A percentile compares a stretch with the other conserved stretches of the same genome.
Conservation (phyloP, 2,113 vertebrate genomes). For the Variabilichromis moorii region DNA sequence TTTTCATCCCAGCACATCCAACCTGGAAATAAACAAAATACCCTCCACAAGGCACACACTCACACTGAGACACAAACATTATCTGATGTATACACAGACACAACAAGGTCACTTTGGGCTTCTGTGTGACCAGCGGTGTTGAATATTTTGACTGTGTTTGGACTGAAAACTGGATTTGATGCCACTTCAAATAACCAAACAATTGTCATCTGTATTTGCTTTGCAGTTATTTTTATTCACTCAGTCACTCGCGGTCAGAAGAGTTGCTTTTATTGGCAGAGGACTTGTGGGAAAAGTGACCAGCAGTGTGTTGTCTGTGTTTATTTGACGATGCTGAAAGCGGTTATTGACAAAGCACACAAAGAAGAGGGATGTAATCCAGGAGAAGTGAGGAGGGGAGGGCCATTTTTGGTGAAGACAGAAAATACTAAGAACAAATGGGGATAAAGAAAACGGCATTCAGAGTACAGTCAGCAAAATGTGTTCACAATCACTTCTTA, state of each 20-base stretch:
- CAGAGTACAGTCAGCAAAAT: neutral
- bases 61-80: neutral
- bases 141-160: slow-evolving; percentile 48
- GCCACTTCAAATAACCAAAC: slow-evolving; percentile 50
- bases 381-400: neutral
- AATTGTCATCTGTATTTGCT: slow-evolving; percentile 3
- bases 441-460: neutral
- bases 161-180: slow-evolving; percentile 4
- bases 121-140: slow-evolving; percentile 44
- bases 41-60: neutral
- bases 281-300: neutral
- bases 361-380: neutral
- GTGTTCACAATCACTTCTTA: neutral
- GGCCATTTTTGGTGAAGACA: neutral
- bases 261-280: slow-evolving; percentile 10
- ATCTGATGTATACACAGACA: neutral
- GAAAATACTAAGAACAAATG: neutral
- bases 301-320: neutral
- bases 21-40: neutral
- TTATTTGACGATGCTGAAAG: neutral
- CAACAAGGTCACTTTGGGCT: slow-evolving; percentile 39
- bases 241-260: neutral
- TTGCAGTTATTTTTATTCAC: neutral
- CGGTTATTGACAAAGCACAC: neutral
- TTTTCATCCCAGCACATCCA: neutral